Conservation (phyloP, 1,140 invertebrate genomes). For the Kradibia gibbosae region DNA sequence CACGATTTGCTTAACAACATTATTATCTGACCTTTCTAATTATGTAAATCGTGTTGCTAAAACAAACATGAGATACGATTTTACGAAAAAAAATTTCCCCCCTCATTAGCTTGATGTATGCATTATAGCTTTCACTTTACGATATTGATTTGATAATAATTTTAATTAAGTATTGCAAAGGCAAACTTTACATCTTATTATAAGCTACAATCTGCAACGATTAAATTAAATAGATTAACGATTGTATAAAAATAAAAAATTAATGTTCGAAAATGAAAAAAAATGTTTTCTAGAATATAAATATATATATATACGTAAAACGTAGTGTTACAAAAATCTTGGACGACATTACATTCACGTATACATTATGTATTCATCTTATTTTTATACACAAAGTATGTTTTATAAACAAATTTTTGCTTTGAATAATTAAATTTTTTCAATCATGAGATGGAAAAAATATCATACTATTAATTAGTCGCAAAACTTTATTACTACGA, state of each 20-base stretch:
- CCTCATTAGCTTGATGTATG: not conserved
- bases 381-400: conserved; percentile 18
- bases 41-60: conserved; percentile 2
- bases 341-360: conserved; percentile 2
- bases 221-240: not conserved
- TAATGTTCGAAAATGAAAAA: not conserved
- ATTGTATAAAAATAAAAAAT: conserved; percentile 10
- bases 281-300: conserved; percentile 1
- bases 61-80: not conserved
- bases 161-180: not conserved
- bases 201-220: not conserved
- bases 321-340: not conserved
- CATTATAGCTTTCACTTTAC: not conserved
- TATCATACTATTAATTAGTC: not conserved
- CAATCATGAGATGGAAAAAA: conserved; percentile 4
- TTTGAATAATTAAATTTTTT: not conserved
- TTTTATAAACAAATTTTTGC: not conserved
- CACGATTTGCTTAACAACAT: conserved; percentile 4
- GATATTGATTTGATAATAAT: conserved; percentile 13
- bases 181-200: not conserved
- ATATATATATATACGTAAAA: conserved; percentile 2
- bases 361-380: conserved; percentile 32
- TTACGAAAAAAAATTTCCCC: not conserved
- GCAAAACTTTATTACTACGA: not conserved
- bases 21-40: not conserved